Evolutionary conservation across 2,888 invertebrate genomes (phyloP).

Genomic region (Dicycla oo): DNA sequence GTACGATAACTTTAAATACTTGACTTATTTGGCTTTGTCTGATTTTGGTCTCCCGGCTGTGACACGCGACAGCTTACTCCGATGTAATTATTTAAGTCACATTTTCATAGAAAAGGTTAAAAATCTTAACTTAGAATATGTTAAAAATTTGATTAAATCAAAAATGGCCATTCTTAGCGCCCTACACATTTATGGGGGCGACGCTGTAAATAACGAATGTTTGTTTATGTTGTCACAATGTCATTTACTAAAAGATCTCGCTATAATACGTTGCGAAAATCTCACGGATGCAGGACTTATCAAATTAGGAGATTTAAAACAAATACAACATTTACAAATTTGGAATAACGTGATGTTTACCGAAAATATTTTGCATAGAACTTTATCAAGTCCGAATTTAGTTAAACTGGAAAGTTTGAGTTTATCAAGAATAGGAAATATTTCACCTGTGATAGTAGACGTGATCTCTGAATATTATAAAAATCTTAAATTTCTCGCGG

Average conservation of each 20-base stretch:
- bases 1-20: conserved; percentile 78
- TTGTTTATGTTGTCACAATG: conserved; percentile 80
- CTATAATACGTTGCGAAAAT: conserved; percentile 83
- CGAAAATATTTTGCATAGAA: conserved; percentile 76
- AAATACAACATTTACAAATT: conserved; percentile 80
- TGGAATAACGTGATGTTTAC: conserved; percentile 86
- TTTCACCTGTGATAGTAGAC: conserved; percentile 83
- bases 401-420: conserved; percentile 81
- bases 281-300: conserved; percentile 82
- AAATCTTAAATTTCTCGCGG: conserved; percentile 82
- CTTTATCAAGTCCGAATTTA: conserved; percentile 77
- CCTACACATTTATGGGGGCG: conserved; percentile 84
- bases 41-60: conserved; percentile 82
- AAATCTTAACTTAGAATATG: conserved; percentile 77
- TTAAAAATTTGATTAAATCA: conserved; percentile 77
- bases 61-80: conserved; percentile 80
- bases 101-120: conserved; percentile 86
- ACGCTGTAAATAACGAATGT: conserved; percentile 80
- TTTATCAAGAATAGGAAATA: conserved; percentile 82
- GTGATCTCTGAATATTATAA: conserved; percentile 85
- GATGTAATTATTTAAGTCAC: conserved; percentile 79
- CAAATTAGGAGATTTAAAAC: conserved; percentile 73
- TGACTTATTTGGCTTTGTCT: conserved; percentile 80
- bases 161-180: conserved; percentile 77
- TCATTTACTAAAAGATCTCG: conserved; percentile 78